Evolutionary conservation across 30 jellyfish, hydroid and myxozoan species (phyloP).

Genomic region (Hydra vulgaris): DNA sequence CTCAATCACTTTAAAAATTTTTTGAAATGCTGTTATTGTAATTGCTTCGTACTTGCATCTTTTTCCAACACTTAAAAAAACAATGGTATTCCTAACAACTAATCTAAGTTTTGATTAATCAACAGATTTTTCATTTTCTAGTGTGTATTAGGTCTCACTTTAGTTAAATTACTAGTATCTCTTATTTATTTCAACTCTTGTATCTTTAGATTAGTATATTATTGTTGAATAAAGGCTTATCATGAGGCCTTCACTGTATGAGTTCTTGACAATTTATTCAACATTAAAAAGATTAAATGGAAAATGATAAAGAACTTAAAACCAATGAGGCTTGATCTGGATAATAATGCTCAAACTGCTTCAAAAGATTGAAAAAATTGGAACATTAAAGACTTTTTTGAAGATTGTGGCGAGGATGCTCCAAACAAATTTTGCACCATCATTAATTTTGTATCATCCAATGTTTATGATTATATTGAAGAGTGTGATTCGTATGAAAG

Average conservation of each 20-base stretch:
- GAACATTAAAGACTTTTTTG: slow-evolving; percentile 15
- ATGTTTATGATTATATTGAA: neutral
- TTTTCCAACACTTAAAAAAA: too few relatives aligned
- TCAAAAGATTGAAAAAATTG: slow-evolving; percentile 23
- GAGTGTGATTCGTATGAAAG: neutral
- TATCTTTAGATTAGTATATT: too few relatives aligned
- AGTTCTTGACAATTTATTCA: slow-evolving; percentile 12
- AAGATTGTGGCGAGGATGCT: slow-evolving; percentile 1
- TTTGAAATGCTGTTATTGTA: too few relatives aligned
- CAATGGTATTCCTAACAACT: too few relatives aligned
- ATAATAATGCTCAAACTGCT: slow-evolving; percentile 14
- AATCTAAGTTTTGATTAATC: too few relatives aligned
- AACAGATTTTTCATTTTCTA: too few relatives aligned
- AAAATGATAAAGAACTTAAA: neutral
- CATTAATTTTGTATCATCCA: neutral
- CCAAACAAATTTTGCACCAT: slow-evolving; percentile 1
- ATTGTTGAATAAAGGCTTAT: neutral
- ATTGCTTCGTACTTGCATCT: too few relatives aligned
- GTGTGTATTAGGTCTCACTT: too few relatives aligned
- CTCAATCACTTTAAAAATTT: too few relatives aligned
- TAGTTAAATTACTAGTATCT: too few relatives aligned
- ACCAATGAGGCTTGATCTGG: slow-evolving; percentile 3
- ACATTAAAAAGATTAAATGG: neutral
- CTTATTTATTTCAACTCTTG: too few relatives aligned
- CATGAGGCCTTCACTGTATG: neutral